A percentile compares a stretch with the other conserved stretches of the same genome.
Evolutionary conservation across 2,888 invertebrate genomes (phyloP).

Genomic region (Ochlodes sylvanus): DNA sequence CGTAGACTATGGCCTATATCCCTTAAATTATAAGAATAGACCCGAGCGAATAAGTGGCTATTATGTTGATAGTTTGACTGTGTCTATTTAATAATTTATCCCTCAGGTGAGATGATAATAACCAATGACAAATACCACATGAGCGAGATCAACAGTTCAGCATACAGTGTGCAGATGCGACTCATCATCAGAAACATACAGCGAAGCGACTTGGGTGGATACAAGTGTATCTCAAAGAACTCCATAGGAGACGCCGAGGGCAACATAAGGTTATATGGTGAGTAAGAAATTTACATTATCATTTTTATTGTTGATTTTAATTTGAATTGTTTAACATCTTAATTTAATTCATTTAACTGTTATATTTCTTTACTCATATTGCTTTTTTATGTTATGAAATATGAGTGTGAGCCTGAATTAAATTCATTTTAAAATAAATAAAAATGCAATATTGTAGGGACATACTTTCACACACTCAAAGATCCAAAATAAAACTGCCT

Average conservation of each 20-base stretch:
- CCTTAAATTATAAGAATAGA: too few species aligned
- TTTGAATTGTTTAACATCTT: too few species aligned
- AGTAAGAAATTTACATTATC: slow-evolving; percentile 60
- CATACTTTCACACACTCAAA: too few species aligned
- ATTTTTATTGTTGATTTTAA: background rate
- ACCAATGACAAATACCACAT: slow-evolving; percentile 93
- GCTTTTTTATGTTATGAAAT: too few species aligned
- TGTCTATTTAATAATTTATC: slow-evolving; percentile 30
- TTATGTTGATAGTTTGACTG: background rate
- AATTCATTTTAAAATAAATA: too few species aligned
- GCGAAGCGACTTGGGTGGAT: slow-evolving; percentile 92
- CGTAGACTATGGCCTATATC: too few species aligned
- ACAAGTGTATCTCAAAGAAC: slow-evolving; percentile 96
- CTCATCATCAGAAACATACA: slow-evolving; percentile 91
- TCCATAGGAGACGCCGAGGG: slow-evolving; percentile 96
- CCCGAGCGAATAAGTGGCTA: too few species aligned
- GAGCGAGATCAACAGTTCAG: slow-evolving; percentile 91
- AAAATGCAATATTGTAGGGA: too few species aligned
- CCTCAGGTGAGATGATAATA: slow-evolving; percentile 95
- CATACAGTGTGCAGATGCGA: slow-evolving; percentile 94
- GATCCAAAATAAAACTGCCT: too few species aligned
- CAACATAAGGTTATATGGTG: slow-evolving; percentile 94
- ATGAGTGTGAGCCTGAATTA: too few species aligned
- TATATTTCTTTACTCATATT: too few species aligned
- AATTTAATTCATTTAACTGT: too few species aligned